Percentiles rank a stretch among this genome's conserved stretches.
These are phyloP conservation scores for Erythrocercus mccallii DNA, from an alignment of 2,113 vertebrate genomes.

Conservation along the genomic window DNA sequence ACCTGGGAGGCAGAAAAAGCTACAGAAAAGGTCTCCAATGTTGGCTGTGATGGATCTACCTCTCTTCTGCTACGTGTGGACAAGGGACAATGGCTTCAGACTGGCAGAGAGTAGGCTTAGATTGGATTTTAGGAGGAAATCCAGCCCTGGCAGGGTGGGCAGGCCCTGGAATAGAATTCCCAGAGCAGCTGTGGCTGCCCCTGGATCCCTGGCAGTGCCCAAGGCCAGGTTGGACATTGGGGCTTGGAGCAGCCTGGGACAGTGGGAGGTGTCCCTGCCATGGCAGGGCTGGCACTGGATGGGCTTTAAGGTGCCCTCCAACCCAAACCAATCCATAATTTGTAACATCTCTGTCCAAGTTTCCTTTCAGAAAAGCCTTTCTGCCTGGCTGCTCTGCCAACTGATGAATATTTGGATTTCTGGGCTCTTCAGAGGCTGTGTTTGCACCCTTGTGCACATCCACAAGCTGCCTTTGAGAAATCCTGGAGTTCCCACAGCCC, in stretches of 20 bases:
- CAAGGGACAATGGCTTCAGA: not conserved
- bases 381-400: not conserved
- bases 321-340: not conserved
- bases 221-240: accelerated
- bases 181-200: not conserved
- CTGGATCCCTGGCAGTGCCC: not conserved
- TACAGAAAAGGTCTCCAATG: not conserved
- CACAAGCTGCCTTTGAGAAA: not conserved
- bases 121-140: not conserved
- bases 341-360: not conserved
- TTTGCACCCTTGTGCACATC: not conserved
- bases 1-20: not conserved
- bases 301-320: not conserved
- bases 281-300: not conserved
- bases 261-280: not conserved
- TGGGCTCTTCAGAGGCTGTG: not conserved
- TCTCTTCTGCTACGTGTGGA: not conserved
- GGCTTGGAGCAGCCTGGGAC: not conserved
- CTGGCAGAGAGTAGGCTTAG: not conserved
- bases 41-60: not conserved
- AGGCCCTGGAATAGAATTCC: not conserved
- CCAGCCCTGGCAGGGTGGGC: accelerated
- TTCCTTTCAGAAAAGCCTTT: not conserved
- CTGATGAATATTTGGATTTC: not conserved
- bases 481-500: not conserved